Conservation (phyloP, 2,888 invertebrate genomes). For the Hoplodrina ambigua region DNA sequence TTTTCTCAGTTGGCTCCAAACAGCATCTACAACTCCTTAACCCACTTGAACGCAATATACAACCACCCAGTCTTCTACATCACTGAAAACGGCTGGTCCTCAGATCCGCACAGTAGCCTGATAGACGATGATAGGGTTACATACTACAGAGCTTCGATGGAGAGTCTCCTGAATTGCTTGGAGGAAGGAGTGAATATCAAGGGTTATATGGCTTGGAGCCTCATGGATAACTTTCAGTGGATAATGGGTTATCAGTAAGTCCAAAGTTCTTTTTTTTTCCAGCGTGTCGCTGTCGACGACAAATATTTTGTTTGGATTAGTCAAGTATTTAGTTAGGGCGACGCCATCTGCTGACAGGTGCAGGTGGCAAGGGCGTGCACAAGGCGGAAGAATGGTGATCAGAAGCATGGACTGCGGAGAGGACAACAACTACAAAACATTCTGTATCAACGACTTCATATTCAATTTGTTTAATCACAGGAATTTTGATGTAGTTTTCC, state of each 20-base stretch:
- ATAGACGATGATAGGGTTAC: slow-evolving; percentile 84
- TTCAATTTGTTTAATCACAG: too few species aligned
- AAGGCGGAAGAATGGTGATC: too few species aligned
- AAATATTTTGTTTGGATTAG: too few species aligned
- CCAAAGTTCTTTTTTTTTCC: not conserved
- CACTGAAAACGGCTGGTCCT: slow-evolving; percentile 91
- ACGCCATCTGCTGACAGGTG: too few species aligned
- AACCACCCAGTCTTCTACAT: slow-evolving; percentile 89
- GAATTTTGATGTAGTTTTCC: too few species aligned
- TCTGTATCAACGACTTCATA: too few species aligned
- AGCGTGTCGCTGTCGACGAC: too few species aligned
- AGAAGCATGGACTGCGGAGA: too few species aligned
- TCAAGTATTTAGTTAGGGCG: too few species aligned
- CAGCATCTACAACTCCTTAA: slow-evolving; percentile 90
- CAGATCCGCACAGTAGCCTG: slow-evolving; percentile 68
- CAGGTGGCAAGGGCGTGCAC: too few species aligned
- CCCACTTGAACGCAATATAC: slow-evolving; percentile 85
- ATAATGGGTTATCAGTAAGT: slow-evolving; percentile 88
- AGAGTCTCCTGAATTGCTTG: slow-evolving; percentile 81
- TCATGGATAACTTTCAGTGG: slow-evolving; percentile 93
- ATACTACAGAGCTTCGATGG: slow-evolving; percentile 83
- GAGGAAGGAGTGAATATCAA: slow-evolving; percentile 79
- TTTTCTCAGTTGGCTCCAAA: slow-evolving; percentile 86
- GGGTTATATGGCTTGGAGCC: slow-evolving; percentile 92
- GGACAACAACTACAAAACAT: too few species aligned